Evolutionary conservation across 2,113 vertebrate genomes (phyloP).

Genomic region (Chaetodon auriga): DNA sequence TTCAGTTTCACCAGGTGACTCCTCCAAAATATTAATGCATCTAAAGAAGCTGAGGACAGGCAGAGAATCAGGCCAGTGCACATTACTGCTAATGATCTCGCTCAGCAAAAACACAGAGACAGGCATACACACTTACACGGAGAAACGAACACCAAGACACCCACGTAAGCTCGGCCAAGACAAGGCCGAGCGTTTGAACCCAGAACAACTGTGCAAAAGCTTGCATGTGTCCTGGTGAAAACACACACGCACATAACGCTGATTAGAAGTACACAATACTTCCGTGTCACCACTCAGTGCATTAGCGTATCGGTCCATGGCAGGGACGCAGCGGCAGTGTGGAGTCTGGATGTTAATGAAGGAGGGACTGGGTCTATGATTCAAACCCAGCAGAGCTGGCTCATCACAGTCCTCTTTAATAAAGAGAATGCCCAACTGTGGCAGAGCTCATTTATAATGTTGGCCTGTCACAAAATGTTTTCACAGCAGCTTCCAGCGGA

Average conservation of each 20-base stretch:
- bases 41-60: slow-evolving; percentile 40
- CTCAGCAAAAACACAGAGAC: slow-evolving; percentile 19
- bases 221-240: background rate
- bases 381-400: slow-evolving; percentile 40
- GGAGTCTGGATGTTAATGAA: slow-evolving; percentile 53
- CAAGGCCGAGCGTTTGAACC: background rate
- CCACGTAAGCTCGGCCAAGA: background rate
- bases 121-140: background rate
- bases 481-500: background rate
- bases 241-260: background rate
- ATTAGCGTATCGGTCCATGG: background rate
- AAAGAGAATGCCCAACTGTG: slow-evolving; percentile 19
- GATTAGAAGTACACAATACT: slow-evolving; percentile 9
- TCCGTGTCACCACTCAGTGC: slow-evolving; percentile 11
- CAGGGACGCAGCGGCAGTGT: slow-evolving; percentile 20
- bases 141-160: background rate
- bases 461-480: slow-evolving; percentile 10
- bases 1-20: slow-evolving; percentile 64
- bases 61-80: slow-evolving; percentile 58
- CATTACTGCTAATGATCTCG: slow-evolving; percentile 65
- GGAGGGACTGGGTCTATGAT: slow-evolving; percentile 31
- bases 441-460: slow-evolving; percentile 42
- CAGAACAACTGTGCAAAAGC: background rate
- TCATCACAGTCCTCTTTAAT: slow-evolving; percentile 42
- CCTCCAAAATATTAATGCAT: slow-evolving; percentile 64